Percentiles rank a stretch among this genome's conserved stretches.
phyloP scores from a whole-genome alignment of 2,888 invertebrate genomes.

The Caenorhabditis zanzibari region DNA sequence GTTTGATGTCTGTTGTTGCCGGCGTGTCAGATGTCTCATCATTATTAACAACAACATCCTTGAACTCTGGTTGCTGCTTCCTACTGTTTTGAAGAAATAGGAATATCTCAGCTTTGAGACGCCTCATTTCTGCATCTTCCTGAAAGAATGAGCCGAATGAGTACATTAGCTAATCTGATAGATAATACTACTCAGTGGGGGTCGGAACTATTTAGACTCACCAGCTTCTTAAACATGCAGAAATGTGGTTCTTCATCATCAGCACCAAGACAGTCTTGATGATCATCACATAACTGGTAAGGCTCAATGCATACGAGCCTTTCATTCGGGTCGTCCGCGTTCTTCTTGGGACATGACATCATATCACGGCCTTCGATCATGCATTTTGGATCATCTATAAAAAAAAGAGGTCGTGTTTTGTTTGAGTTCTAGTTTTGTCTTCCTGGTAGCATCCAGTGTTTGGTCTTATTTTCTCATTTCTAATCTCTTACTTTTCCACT shows the following conservation, averaged over 20 bases:
- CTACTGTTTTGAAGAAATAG: constrained; percentile 29
- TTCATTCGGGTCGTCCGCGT: constrained; percentile 27
- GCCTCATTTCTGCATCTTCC: constrained; percentile 62
- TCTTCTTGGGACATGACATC: constrained; percentile 57
- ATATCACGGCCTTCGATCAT: constrained; percentile 36
- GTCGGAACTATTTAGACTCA: constrained; percentile 24
- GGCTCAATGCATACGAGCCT: constrained; percentile 49
- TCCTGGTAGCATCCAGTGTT: not conserved
- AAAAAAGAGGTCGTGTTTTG: constrained; percentile 29
- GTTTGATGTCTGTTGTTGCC: not conserved
- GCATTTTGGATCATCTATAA: constrained; percentile 59
- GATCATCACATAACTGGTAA: constrained; percentile 65
- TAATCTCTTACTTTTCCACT: constrained; percentile 37
- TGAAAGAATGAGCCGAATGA: constrained; percentile 36
- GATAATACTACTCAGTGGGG: not conserved
- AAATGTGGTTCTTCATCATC: constrained; percentile 69
- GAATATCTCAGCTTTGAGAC: constrained; percentile 37
- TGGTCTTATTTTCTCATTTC: not conserved
- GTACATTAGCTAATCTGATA: constrained; percentile 5
- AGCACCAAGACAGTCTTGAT: constrained; percentile 64
- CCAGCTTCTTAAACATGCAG: constrained; percentile 71
- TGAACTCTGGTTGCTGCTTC: constrained; percentile 24
- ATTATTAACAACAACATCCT: constrained; percentile 30
- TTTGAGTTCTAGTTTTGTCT: not conserved
- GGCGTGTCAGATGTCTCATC: constrained; percentile 13